These are phyloP conservation scores for Trogon surrucura DNA, from an alignment of 2,113 vertebrate genomes.

Conservation along the genomic window DNA sequence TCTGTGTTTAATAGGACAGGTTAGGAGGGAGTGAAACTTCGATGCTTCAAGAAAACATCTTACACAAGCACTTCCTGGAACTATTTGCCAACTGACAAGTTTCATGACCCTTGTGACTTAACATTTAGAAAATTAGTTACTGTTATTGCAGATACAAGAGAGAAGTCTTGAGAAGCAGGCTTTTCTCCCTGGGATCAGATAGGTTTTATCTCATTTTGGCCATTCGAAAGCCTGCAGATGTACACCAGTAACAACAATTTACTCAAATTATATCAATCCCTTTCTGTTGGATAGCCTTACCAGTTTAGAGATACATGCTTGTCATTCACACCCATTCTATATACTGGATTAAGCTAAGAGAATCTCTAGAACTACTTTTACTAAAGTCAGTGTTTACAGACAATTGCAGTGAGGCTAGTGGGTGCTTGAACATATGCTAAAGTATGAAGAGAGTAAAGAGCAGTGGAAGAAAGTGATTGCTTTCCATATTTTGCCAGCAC, in stretches of 20 bases:
- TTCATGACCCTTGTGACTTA: not conserved
- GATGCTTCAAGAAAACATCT: not conserved
- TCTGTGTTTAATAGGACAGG: not conserved
- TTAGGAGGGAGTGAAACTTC: not conserved
- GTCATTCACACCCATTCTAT: not conserved
- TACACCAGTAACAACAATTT: not conserved
- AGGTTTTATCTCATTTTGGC: not conserved
- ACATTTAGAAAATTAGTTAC: not conserved
- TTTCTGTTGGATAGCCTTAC: not conserved
- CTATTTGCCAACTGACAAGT: not conserved
- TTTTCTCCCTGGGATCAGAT: not conserved
- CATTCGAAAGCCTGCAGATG: not conserved
- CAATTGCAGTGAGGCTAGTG: not conserved
- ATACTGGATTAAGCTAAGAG: not conserved
- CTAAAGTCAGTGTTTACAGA: fast-evolving
- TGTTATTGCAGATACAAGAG: not conserved
- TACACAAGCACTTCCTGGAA: not conserved
- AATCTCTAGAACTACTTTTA: not conserved
- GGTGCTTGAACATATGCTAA: not conserved
- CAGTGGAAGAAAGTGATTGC: not conserved
- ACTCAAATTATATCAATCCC: not conserved
- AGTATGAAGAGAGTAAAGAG: not conserved
- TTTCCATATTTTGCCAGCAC: not conserved
- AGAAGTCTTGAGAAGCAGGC: not conserved
- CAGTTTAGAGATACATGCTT: not conserved